Evolutionary conservation across 1,140 invertebrate genomes (phyloP).

Genomic region (Carcinoscorpius rotundicauda): DNA sequence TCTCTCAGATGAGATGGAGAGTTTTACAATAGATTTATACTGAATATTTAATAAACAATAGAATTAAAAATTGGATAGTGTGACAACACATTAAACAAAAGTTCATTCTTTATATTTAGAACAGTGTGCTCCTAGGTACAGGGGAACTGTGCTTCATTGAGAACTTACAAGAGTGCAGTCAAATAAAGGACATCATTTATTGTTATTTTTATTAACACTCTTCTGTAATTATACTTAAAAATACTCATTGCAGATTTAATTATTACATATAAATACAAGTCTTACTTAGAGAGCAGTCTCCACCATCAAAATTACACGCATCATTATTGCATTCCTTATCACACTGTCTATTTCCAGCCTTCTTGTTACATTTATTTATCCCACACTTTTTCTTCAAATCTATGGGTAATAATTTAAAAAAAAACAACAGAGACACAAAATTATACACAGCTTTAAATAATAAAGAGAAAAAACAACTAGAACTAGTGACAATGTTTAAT

Average conservation of each 20-base stretch:
- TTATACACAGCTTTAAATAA: conserved; percentile 42
- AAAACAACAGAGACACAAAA: conserved; percentile 78
- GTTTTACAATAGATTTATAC: no score
- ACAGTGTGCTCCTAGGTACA: not conserved
- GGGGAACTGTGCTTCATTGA: not conserved
- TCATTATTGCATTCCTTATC: conserved; percentile 86
- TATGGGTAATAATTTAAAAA: conserved; percentile 55
- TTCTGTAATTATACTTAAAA: no score
- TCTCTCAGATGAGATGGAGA: no score
- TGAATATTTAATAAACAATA: no score
- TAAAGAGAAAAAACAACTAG: conserved; percentile 3
- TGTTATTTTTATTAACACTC: not conserved
- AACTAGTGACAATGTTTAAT: no score
- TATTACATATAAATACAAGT: not conserved
- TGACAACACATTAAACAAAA: no score
- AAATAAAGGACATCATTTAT: not conserved
- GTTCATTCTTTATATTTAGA: no score
- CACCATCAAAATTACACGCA: conserved; percentile 88
- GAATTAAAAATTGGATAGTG: no score
- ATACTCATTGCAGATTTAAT: not conserved
- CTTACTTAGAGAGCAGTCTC: conserved; percentile 76
- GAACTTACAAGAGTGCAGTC: not conserved
- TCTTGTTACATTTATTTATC: conserved; percentile 48
- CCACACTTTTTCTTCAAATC: conserved; percentile 38
- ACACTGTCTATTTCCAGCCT: conserved; percentile 68